These are phyloP conservation scores for Tenrec ecaudatus DNA, from an alignment of 2,113 vertebrate species.

Conservation along the genomic window DNA sequence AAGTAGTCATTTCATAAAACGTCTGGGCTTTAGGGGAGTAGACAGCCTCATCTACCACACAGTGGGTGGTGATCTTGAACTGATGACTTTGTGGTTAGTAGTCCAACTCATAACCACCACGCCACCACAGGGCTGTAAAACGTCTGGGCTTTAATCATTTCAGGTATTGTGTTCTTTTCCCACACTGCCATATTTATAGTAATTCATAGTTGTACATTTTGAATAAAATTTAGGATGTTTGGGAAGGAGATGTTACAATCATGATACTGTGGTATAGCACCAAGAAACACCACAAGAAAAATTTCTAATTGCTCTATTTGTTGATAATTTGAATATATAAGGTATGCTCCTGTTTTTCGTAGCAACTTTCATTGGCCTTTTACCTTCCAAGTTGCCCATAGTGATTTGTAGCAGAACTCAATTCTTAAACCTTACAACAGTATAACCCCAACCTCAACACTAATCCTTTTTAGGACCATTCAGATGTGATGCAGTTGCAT, in stretches of 20 bases:
- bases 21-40: not conserved
- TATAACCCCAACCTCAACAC: too few species aligned
- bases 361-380: not conserved
- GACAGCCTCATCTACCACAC: too few species aligned
- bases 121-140: too few species aligned
- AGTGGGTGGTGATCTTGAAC: too few species aligned
- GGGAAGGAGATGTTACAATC: not conserved
- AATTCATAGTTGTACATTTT: not conserved
- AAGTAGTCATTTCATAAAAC: not conserved
- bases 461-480: too few species aligned
- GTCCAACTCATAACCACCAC: too few species aligned
- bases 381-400: not conserved
- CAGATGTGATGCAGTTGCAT: too few species aligned
- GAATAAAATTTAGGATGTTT: slow-evolving; percentile 5
- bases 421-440: not conserved
- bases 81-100: too few species aligned
- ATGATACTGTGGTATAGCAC: not conserved
- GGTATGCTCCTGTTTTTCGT: not conserved
- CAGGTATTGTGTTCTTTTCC: not conserved
- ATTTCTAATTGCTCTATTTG: slow-evolving; percentile 29
- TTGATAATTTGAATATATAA: slow-evolving; percentile 17
- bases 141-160: slow-evolving; percentile 3
- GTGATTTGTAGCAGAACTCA: slow-evolving; percentile 29
- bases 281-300: not conserved
- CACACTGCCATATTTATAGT: not conserved